phyloP scores from a whole-genome alignment of 2,797 vertebrate genomes.

The Diplodus sargus region DNA sequence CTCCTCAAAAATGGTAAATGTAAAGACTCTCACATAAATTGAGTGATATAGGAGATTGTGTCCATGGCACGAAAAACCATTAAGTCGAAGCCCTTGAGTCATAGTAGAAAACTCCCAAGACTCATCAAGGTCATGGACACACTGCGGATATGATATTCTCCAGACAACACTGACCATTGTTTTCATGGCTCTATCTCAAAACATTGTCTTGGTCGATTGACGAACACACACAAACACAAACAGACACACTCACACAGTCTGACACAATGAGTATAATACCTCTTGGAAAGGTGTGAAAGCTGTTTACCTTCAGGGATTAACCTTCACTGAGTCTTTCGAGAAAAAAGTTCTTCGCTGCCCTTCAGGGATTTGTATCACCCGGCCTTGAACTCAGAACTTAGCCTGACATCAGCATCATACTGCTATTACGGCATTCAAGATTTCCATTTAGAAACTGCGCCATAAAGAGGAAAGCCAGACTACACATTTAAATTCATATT shows the following conservation, averaged over 20 bases:
- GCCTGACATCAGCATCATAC: neutral
- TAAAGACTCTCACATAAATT: neutral
- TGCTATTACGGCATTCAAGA: neutral
- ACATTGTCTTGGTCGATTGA: slow-evolving; percentile 36
- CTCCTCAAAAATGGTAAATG: neutral
- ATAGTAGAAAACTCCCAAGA: slow-evolving; percentile 4
- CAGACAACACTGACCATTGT: slow-evolving; percentile 33
- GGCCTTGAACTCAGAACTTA: neutral
- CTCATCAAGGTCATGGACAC: slow-evolving; percentile 36
- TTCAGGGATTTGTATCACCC: neutral
- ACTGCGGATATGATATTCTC: slow-evolving; percentile 28
- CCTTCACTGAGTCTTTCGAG: slow-evolving; percentile 25
- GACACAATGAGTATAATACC: slow-evolving; percentile 19
- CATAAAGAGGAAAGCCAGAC: neutral
- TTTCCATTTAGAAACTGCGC: neutral
- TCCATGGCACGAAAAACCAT: neutral
- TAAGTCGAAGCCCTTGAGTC: neutral
- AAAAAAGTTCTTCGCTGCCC: slow-evolving; percentile 26
- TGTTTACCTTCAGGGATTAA: slow-evolving; percentile 40
- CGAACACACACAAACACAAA: slow-evolving; percentile 8
- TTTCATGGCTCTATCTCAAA: slow-evolving; percentile 35
- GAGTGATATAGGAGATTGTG: neutral
- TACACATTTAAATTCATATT: neutral
- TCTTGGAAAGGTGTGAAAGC: slow-evolving; percentile 22
- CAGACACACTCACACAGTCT: neutral